A percentile compares a stretch with the other conserved stretches of the same genome.
Evolutionary conservation across 1,140 invertebrate species (phyloP).

Genomic region (Leptestheria dahalacensis): DNA sequence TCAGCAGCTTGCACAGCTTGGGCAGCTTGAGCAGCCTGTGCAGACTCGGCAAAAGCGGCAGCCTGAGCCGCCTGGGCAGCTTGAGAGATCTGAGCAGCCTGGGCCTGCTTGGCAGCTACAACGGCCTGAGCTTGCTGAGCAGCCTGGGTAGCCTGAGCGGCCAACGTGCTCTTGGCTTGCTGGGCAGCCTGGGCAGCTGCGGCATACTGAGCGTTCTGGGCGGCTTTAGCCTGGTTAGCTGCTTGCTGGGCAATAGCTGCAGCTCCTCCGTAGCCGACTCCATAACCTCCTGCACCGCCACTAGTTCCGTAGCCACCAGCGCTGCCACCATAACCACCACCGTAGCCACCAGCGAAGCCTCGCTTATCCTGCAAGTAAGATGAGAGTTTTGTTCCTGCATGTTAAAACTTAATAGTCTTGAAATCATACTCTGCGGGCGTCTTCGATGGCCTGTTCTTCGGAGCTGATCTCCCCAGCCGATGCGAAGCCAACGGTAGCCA

Average conservation of each 20-base stretch:
- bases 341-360: slow-evolving; percentile 39
- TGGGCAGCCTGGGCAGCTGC: slow-evolving; percentile 21
- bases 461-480: not conserved
- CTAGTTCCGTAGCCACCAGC: slow-evolving; percentile 14
- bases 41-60: slow-evolving; percentile 13
- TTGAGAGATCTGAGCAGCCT: slow-evolving; percentile 20
- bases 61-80: slow-evolving; percentile 19
- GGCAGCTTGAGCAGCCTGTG: slow-evolving; percentile 18
- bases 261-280: slow-evolving; percentile 17
- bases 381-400: not conserved
- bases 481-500: not conserved
- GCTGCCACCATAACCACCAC: slow-evolving; percentile 37
- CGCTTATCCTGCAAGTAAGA: slow-evolving; percentile 29
- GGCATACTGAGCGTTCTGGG: slow-evolving; percentile 20
- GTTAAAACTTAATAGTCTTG: not conserved
- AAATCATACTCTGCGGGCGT: not conserved
- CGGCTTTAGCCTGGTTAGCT: slow-evolving; percentile 21
- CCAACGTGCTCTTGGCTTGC: slow-evolving; percentile 20
- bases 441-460: not conserved
- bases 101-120: slow-evolving; percentile 22
- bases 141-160: slow-evolving; percentile 20
- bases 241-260: slow-evolving; percentile 22
- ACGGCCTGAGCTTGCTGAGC: slow-evolving; percentile 22
- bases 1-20: slow-evolving; percentile 22
- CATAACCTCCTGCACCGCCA: not conserved